These are phyloP conservation scores for Heterotis niloticus DNA, from an alignment of 2,113 vertebrate species.

Conservation along the genomic window DNA sequence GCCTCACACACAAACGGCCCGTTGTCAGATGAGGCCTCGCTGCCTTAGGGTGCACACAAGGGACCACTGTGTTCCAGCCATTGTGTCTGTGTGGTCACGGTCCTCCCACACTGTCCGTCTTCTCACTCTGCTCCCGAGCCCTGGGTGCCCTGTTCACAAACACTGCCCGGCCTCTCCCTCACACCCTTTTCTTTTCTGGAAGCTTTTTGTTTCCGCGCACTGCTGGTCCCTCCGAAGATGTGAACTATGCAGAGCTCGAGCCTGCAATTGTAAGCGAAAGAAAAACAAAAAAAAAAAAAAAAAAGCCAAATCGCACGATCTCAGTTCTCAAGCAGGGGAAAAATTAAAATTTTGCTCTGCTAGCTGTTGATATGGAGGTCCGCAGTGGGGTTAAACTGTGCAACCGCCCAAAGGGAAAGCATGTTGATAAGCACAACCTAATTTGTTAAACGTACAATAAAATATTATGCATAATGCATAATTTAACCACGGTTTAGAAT, in stretches of 20 bases:
- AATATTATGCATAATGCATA: constrained; percentile 25
- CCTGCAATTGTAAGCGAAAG: neutral
- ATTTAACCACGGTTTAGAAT: constrained; percentile 35
- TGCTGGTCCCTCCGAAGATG: neutral
- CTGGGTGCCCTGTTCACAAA: neutral
- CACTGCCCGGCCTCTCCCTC: neutral
- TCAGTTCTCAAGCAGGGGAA: constrained; percentile 6
- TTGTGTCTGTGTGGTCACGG: constrained; percentile 31
- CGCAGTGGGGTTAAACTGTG: constrained; percentile 32
- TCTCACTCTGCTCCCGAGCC: constrained; percentile 8
- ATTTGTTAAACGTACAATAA: constrained; percentile 30
- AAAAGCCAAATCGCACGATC: neutral
- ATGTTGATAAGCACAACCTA: constrained; percentile 41
- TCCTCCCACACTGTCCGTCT: constrained; percentile 11
- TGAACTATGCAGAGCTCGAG: constrained; percentile 1
- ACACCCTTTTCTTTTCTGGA: constrained; percentile 6
- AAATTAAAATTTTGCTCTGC: constrained; percentile 16
- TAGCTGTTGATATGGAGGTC: constrained; percentile 24
- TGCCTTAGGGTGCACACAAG: neutral
- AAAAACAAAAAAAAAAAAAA: neutral
- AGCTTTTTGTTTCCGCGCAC: neutral
- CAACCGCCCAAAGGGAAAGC: constrained; percentile 34
- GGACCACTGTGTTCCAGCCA: constrained; percentile 19
- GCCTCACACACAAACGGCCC: constrained; percentile 16
- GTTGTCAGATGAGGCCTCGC: constrained; percentile 8